Evolutionary conservation across 2,113 vertebrate genomes (phyloP).

Genomic region (Poeciliopsis retropinna): DNA sequence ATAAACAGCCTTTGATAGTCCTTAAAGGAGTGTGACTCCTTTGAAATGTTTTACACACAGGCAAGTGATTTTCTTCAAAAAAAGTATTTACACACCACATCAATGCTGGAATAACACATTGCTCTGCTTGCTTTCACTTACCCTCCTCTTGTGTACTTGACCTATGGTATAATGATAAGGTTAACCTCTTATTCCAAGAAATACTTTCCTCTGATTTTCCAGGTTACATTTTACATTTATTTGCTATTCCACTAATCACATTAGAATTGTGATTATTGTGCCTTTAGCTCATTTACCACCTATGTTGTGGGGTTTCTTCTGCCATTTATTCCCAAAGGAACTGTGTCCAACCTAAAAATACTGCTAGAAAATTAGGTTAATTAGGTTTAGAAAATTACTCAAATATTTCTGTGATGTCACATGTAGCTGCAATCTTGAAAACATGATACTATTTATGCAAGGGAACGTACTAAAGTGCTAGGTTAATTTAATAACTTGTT

Average conservation of each 20-base stretch:
- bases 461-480: no score
- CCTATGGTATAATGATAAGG: constrained; percentile 12
- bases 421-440: no score
- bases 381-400: no score
- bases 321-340: neutral
- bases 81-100: constrained; percentile 40
- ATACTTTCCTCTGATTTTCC: neutral
- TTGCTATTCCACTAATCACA: neutral
- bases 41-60: constrained; percentile 35
- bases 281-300: neutral
- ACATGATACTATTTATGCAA: no score
- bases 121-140: constrained; percentile 19
- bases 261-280: neutral
- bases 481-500: no score
- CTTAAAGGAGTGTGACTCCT: constrained; percentile 30
- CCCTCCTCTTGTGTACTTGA: constrained; percentile 22
- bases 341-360: no score
- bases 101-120: constrained; percentile 44
- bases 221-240: neutral
- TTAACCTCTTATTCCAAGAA: constrained; percentile 23
- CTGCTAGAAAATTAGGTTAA: no score
- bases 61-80: constrained; percentile 46
- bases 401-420: no score
- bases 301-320: neutral
- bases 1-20: constrained; percentile 23